Base-by-base conservation (phyloP, 2,888 invertebrate genomes). In the Macrophya alboannulata region DNA sequence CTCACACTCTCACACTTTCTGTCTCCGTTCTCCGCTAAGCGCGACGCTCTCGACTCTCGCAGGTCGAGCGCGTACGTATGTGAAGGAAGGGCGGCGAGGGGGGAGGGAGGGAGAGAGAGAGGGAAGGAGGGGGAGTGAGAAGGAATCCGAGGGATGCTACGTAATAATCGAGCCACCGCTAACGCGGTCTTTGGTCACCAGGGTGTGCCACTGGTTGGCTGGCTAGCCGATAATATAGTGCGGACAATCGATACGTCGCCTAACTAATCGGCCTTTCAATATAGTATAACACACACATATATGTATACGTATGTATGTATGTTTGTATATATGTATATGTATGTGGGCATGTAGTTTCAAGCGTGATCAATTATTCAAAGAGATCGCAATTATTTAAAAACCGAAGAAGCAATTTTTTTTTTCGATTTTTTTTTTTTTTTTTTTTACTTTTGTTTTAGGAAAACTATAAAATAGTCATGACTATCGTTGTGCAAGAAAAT, bases 141-240 rank as follows among this genome's bases (percentile, higher is more conserved):
- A 91, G 92, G 92, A 90, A 93, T 93, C 90, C 91, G 90, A 90
- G 92, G 93, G 93, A 93, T 93, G 92, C 91, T 92, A 91, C 92
- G 92, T 93, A 93, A 93, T 93, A 92, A 93, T 92, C 92, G 90
- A 90, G 90, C 90, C 89, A 90, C 89, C 89, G 88, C 88, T 90
- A 88, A 90, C 87, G 88, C 89, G 89, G 89, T 86, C 85, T 88
- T 88, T 87, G 86, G 89, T 88, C 92, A 89, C 89, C 87, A 92
- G 93, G 89, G 88, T 92, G 92, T 92, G 92, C 92, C 92, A 93
- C 91, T 87, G 88, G 87, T 89, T 90, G 90, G 90, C 88, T 89
- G 45, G 68, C 51, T 68, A 48, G 37, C 48, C 51, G 48, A 68
- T 45, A 45, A 68, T 31, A 68, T 10, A 65, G 55, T 55, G 77